phyloP scores from a whole-genome alignment of 64 coral and sea anemone species.

The Actinia equina region DNA sequence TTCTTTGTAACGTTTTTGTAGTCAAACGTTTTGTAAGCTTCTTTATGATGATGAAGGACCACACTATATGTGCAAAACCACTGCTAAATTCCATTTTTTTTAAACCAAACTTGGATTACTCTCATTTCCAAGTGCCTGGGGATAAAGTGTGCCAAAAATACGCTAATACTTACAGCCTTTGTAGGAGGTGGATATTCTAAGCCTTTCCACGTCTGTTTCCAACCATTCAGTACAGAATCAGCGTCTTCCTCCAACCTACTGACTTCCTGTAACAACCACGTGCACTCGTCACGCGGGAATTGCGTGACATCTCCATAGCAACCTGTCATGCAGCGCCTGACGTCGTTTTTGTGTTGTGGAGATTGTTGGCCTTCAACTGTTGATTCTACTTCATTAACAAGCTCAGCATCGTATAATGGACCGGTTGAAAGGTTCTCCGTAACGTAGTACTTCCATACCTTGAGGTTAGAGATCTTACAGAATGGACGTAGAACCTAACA shows the following conservation, averaged over 20 bases:
- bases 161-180: conserved; percentile 54
- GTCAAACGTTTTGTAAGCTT: no score
- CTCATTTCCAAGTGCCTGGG: no score
- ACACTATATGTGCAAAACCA: no score
- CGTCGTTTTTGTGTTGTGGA: conserved; percentile 29
- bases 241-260: conserved; percentile 88
- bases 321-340: conserved; percentile 81
- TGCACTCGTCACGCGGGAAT: conserved; percentile 72
- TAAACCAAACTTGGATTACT: no score
- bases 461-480: conserved; percentile 85
- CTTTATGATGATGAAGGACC: no score
- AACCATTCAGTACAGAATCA: conserved; percentile 53
- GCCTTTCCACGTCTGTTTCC: conserved; percentile 80
- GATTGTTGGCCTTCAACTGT: conserved; percentile 80
- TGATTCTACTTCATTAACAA: conserved; percentile 88
- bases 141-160: no score
- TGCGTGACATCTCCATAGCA: conserved; percentile 91
- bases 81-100: no score
- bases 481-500: conserved; percentile 76
- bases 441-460: conserved; percentile 88
- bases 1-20: no score
- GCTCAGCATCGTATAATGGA: conserved; percentile 82
- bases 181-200: conserved; percentile 42
- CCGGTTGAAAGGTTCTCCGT: conserved; percentile 95
- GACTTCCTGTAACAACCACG: conserved; percentile 78